Percentiles rank a stretch among this genome's conserved stretches.
These are phyloP conservation scores for Ecliptopera silaceata DNA, from an alignment of 2,888 invertebrate genomes.

Conservation along the genomic window DNA sequence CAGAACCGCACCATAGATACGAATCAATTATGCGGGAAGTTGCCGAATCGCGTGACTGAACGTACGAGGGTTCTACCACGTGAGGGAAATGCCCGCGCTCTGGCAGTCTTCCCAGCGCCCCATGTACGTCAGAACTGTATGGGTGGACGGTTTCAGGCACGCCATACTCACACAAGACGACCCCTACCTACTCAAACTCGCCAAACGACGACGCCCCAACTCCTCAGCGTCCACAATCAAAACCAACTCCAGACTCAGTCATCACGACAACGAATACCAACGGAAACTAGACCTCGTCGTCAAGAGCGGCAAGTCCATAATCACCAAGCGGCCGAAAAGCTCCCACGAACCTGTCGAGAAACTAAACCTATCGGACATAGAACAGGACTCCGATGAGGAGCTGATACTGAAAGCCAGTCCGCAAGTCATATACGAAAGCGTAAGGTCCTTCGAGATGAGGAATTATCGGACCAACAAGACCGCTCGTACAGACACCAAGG, in stretches of 20 bases:
- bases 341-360: slow-evolving; percentile 55
- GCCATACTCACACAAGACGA: slow-evolving; percentile 87
- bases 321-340: slow-evolving; percentile 47
- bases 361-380: slow-evolving; percentile 62
- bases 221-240: slow-evolving; percentile 61
- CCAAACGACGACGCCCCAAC: slow-evolving; percentile 58
- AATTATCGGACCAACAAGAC: slow-evolving; percentile 66
- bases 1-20: slow-evolving; percentile 47
- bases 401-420: slow-evolving; percentile 57
- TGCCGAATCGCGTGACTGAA: slow-evolving; percentile 55
- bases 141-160: slow-evolving; percentile 88
- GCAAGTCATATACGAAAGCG: slow-evolving; percentile 55
- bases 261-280: slow-evolving; percentile 52
- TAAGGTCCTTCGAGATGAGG: slow-evolving; percentile 60
- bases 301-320: slow-evolving; percentile 55
- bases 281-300: slow-evolving; percentile 64
- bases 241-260: slow-evolving; percentile 55
- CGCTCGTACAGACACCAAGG: slow-evolving; percentile 58
- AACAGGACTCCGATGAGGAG: slow-evolving; percentile 60
- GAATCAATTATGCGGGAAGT: slow-evolving; percentile 64
- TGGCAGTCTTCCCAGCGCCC: slow-evolving; percentile 86
- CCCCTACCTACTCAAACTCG: slow-evolving; percentile 66
- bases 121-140: slow-evolving; percentile 85
- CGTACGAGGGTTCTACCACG: slow-evolving; percentile 41
- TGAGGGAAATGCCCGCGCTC: slow-evolving; percentile 79